phyloP scores from a whole-genome alignment of 1,140 invertebrate species.

The Panulirus ornatus region DNA sequence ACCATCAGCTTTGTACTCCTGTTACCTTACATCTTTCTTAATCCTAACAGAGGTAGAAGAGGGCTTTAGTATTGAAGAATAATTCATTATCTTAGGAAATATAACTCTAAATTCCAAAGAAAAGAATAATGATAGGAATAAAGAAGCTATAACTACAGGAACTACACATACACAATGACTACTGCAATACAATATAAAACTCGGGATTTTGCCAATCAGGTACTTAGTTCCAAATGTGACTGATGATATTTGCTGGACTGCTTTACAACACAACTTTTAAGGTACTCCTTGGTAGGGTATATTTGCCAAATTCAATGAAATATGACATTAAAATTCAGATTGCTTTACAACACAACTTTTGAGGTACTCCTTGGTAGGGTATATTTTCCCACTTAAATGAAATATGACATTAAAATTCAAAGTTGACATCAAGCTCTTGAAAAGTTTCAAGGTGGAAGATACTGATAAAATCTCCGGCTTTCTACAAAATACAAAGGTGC shows the following conservation, averaged over 20 bases:
- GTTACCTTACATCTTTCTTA: conserved; percentile 62
- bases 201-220: conserved; percentile 68
- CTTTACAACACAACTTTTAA: conserved; percentile 6
- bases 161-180: conserved; percentile 67
- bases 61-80: conserved; percentile 43
- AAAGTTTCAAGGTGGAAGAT: background rate
- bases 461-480: too few species aligned
- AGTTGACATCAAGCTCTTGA: background rate
- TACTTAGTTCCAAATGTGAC: conserved; percentile 58
- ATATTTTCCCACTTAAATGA: background rate
- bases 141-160: conserved; percentile 71
- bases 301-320: background rate
- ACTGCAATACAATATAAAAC: conserved; percentile 68
- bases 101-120: conserved; percentile 12
- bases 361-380: background rate
- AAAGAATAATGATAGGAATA: conserved; percentile 38
- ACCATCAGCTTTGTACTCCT: conserved; percentile 63
- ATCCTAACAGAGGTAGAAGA: conserved; percentile 71
- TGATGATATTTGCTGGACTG: conserved; percentile 26
- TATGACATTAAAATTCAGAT: conserved; percentile 9
- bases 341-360: conserved; percentile 5
- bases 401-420: background rate
- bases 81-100: conserved; percentile 50
- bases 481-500: background rate
- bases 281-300: background rate